These are phyloP conservation scores for Oenanthe oenanthe DNA, from an alignment of 2,113 vertebrate species.

Conservation along the genomic window DNA sequence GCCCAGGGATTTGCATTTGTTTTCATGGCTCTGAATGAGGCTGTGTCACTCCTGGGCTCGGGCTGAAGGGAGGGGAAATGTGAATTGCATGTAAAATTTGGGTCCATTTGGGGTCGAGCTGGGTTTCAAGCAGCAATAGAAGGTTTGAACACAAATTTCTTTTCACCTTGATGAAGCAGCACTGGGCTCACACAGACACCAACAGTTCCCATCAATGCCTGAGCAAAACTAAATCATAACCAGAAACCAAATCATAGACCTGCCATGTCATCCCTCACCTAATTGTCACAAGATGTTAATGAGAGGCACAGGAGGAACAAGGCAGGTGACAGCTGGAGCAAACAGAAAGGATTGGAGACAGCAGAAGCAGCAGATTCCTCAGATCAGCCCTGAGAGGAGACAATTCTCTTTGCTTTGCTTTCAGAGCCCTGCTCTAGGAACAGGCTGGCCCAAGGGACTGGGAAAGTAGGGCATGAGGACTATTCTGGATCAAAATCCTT, in stretches of 20 bases:
- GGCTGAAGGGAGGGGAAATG: neutral
- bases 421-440: slow-evolving; percentile 34
- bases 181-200: neutral
- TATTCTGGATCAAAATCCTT: slow-evolving; percentile 41
- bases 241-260: neutral
- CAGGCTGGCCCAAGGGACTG: slow-evolving; percentile 1
- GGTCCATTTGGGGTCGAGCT: neutral
- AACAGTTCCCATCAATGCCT: neutral
- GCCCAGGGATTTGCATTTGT: slow-evolving; percentile 17
- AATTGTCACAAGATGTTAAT: neutral
- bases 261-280: neutral
- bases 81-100: neutral
- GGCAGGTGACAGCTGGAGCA: slow-evolving; percentile 13
- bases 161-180: neutral
- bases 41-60: neutral
- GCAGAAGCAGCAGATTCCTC: neutral
- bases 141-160: neutral
- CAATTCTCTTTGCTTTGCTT: neutral
- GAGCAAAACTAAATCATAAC: neutral
- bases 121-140: neutral
- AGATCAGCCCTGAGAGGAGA: neutral
- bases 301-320: neutral
- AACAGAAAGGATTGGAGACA: neutral
- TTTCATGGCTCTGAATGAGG: neutral
- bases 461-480: slow-evolving; percentile 36